A percentile compares a stretch with the other conserved stretches of the same genome.
Conservation (phyloP, 2,113 vertebrate genomes). For the Chionomys nivalis region DNA sequence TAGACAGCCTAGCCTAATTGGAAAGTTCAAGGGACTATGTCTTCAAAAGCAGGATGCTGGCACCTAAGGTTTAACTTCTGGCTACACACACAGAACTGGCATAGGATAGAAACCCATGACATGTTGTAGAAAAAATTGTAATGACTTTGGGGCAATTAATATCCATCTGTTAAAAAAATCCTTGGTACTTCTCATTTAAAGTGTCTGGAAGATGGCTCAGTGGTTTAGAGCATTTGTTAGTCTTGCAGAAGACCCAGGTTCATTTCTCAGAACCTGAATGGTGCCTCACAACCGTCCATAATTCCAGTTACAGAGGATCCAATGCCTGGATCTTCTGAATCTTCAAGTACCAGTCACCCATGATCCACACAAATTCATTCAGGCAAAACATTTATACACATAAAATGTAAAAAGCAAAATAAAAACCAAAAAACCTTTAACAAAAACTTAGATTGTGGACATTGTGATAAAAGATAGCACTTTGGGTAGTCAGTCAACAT, state of each 20-base stretch:
- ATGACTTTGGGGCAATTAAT: background rate
- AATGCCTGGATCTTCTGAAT: background rate
- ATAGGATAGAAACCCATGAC: background rate
- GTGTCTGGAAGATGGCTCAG: background rate
- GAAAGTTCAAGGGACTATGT: background rate
- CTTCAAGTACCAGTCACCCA: background rate
- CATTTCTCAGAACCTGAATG: background rate
- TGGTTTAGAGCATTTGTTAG: background rate
- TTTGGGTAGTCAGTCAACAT: background rate
- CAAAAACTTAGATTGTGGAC: background rate
- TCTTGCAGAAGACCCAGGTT: background rate
- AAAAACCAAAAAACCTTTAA: background rate
- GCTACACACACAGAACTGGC: background rate
- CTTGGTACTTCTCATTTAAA: background rate
- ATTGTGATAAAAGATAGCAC: background rate
- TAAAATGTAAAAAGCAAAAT: background rate
- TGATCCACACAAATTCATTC: background rate
- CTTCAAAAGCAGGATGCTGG: background rate
- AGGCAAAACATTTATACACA: background rate
- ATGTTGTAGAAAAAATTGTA: background rate
- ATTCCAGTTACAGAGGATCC: background rate
- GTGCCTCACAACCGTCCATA: background rate
- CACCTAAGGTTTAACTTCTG: background rate
- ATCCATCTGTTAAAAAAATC: background rate
- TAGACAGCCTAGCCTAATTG: background rate